These are phyloP conservation scores for Bombus pascuorum DNA, from an alignment of 1,140 invertebrate species.

Conservation along the genomic window DNA sequence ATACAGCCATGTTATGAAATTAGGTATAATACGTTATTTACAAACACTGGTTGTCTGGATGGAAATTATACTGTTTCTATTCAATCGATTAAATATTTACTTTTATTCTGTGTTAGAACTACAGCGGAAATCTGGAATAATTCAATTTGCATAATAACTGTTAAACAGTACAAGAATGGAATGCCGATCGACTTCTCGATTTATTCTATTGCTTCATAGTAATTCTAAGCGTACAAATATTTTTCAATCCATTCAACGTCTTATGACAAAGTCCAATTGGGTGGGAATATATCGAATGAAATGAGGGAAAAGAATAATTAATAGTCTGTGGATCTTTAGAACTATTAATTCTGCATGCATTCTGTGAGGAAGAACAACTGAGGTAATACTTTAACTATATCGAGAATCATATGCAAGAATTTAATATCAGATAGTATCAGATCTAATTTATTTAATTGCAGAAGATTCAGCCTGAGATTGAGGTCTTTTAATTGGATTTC, in stretches of 20 bases:
- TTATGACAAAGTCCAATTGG: not conserved
- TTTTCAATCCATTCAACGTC: not conserved
- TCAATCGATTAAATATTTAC: slow-evolving; percentile 7
- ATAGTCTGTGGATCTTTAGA: not conserved
- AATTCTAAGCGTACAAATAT: not conserved
- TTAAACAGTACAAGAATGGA: not conserved
- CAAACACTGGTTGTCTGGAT: not conserved
- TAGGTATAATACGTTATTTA: no score
- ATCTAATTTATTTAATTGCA: not conserved
- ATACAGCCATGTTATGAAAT: no score
- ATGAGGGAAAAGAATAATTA: not conserved
- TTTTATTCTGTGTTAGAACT: not conserved
- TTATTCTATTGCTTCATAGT: not conserved
- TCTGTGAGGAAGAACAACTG: not conserved
- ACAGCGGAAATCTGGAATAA: not conserved
- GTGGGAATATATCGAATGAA: not conserved
- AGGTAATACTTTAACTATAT: not conserved
- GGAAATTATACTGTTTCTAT: not conserved
- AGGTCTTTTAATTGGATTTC: not conserved
- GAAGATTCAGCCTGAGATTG: not conserved
- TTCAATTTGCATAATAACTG: slow-evolving; percentile 16
- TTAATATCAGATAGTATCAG: not conserved
- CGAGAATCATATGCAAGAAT: not conserved
- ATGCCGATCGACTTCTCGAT: not conserved
- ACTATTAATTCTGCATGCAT: not conserved